Evolutionary conservation across 64 coral and sea anemone genomes (phyloP), one percentile per base, ranked within the genome.

Genomic region (Pachyseris speciosa): DNA sequence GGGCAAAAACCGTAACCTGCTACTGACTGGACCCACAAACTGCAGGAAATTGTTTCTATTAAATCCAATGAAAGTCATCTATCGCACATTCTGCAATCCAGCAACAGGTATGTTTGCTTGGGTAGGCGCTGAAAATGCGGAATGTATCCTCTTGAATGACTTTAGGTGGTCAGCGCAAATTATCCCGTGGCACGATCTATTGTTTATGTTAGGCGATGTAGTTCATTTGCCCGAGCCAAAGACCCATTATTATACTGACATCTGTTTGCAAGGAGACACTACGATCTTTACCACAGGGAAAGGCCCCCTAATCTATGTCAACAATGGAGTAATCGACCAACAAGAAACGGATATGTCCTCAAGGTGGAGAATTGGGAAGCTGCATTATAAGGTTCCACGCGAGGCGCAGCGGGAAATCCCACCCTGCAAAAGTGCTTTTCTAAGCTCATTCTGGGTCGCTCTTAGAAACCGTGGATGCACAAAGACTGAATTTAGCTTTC

Each of bases 1-100:
- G 24, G 69, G 86, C 31, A 88, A 88, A 69, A 71, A 88, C 69
- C 40, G 86, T 6, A 88, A 88, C 68, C 65, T 88, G 25, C 43
- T 55, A 22, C 40, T 88, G 44, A 51, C 37, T 22, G 67, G 86
- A 27, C 67, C 40, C 47, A 69, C 86, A 28, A 88, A 88, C 48
- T 84, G 80, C 36, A 57, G 80, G 13, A 84, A 63, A 84, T 64
- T 57, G 19, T 84, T 84, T 64, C 57, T 84, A 11, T 44, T 84
- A 31, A 84, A 64, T 30, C 80, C 80, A 16, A 53, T 84, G 11
- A 84, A 84, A 38, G 57, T 61, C 13, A 44, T 84, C 32, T 84
- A 64, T 64, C 30, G 34, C 55, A 61, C 50, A 17, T 84, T 84
- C 40, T 38, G 43, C 37, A 84, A 84, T 43, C 80, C 80, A 17